phyloP scores from a whole-genome alignment of 2,113 vertebrate species.

The Pelecanus crispus region DNA sequence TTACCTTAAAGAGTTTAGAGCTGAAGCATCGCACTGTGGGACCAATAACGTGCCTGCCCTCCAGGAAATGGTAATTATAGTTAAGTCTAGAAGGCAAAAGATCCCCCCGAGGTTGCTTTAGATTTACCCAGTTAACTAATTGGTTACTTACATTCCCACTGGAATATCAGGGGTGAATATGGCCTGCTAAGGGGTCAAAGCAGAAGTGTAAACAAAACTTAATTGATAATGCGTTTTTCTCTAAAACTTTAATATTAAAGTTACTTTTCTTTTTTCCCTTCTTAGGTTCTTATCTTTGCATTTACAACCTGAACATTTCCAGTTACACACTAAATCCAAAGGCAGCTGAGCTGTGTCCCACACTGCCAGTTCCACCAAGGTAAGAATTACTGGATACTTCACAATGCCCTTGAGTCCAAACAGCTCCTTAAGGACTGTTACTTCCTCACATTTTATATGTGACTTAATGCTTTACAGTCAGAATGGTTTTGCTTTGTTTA shows the following conservation, averaged over 20 bases:
- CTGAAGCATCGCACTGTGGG: not conserved
- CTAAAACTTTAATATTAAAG: not conserved
- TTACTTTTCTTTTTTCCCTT: not conserved
- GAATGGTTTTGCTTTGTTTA: not conserved
- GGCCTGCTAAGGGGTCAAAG: not conserved
- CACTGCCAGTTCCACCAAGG: slow-evolving; percentile 77
- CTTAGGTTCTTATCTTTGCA: slow-evolving; percentile 75
- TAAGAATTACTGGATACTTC: slow-evolving; percentile 12
- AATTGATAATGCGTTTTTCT: not conserved
- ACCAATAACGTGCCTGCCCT: not conserved
- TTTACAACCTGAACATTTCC: slow-evolving; percentile 70
- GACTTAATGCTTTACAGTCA: not conserved
- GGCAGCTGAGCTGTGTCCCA: slow-evolving; percentile 69
- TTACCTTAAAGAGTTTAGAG: not conserved
- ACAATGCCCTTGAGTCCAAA: not conserved
- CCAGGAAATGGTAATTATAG: not conserved
- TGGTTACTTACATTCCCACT: not conserved
- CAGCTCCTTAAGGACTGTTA: not conserved
- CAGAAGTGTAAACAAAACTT: not conserved
- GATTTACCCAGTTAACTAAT: not conserved
- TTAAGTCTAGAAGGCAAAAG: not conserved
- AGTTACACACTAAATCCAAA: slow-evolving; percentile 64
- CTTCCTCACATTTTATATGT: not conserved
- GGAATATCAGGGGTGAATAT: not conserved
- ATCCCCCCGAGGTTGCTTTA: not conserved